Base-by-base conservation (phyloP, 2,797 vertebrate species). In the Chrysocyon brachyurus region DNA sequence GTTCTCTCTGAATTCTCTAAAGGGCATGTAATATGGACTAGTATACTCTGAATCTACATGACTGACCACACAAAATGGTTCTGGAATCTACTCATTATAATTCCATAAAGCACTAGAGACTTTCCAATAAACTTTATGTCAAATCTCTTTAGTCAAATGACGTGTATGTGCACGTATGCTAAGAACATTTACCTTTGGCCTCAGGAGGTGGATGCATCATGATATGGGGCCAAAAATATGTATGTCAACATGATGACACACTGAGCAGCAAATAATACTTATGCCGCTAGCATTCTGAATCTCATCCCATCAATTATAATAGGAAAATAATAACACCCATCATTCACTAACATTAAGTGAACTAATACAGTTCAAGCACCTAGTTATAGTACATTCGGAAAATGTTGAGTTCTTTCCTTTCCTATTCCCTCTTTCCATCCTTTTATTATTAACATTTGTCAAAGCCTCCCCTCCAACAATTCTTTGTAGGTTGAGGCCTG, bases 91-190 rank as follows among this genome's bases (percentile, higher is more conserved):
- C 2, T 81, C 24, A 9, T 52, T 92, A 6, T 52, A 92, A 92
- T 83, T 90, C 40, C 22, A 54, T 22, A 95, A 95, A 92, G 19
- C 10, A 49, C 12, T n/a, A 75, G 87, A 96, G 31, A 61, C 8
- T 70, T 90, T 75, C 3, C 11, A 72, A 40, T 70, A 54, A 72
- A 87, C 52, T 96, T 78, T 40, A 90, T 0, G 28, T 3, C 3
- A 10, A 21, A 79, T 94, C 26, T 94, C 26, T 90, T 91, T 46
- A 89, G 21, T 70, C 28, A 78, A 90, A 83, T 79, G 33, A 57
- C 24, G 92, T 31, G 2, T 21, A 61, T 33, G 6, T 57, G 33
- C 57, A 94, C 63, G 7, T 36, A 66, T 54, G 2, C 5, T 31
- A 28, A 21, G 24, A 79, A 92, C 19, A 46, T 63, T 89, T 9